phyloP scores from a whole-genome alignment of 2,888 invertebrate species.

The Argyresthia albistria region DNA sequence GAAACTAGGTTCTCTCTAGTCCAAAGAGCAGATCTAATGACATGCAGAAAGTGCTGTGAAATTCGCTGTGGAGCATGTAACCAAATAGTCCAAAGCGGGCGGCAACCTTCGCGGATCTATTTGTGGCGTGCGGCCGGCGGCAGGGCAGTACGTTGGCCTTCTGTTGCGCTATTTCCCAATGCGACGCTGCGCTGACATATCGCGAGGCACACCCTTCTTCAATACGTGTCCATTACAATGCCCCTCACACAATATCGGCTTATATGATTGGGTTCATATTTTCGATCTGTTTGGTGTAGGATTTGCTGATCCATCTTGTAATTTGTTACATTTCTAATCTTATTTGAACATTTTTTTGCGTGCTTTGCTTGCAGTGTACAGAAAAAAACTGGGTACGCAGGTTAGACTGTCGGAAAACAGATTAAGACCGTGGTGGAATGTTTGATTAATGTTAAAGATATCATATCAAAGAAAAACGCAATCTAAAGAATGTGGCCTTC shows the following conservation, averaged over 20 bases:
- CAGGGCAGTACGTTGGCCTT: constrained; percentile 54
- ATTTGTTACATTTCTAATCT: too few relatives aligned
- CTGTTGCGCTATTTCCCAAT: constrained; percentile 52
- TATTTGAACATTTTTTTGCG: too few relatives aligned
- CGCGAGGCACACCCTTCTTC: constrained; percentile 17
- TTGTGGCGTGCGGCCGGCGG: constrained; percentile 43
- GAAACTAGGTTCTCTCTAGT: background rate
- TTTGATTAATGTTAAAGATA: constrained; percentile 4
- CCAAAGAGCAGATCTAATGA: background rate
- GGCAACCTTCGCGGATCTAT: constrained; percentile 57
- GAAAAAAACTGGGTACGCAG: too few relatives aligned
- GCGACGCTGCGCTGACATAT: constrained; percentile 35
- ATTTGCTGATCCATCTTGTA: too few relatives aligned
- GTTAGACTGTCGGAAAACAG: too few relatives aligned
- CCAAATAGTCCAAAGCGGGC: constrained; percentile 50
- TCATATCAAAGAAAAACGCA: constrained; percentile 5
- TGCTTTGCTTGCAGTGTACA: too few relatives aligned
- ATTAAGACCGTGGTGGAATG: background rate
- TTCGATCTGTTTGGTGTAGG: too few relatives aligned
- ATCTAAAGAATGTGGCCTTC: constrained; percentile 29
- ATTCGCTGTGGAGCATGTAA: constrained; percentile 28
- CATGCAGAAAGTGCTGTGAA: constrained; percentile 15
- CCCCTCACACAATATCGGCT: background rate
- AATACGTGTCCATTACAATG: background rate
- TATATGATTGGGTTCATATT: too few relatives aligned